Conservation (phyloP, 2,888 invertebrate species). For the Meganola albula region DNA sequence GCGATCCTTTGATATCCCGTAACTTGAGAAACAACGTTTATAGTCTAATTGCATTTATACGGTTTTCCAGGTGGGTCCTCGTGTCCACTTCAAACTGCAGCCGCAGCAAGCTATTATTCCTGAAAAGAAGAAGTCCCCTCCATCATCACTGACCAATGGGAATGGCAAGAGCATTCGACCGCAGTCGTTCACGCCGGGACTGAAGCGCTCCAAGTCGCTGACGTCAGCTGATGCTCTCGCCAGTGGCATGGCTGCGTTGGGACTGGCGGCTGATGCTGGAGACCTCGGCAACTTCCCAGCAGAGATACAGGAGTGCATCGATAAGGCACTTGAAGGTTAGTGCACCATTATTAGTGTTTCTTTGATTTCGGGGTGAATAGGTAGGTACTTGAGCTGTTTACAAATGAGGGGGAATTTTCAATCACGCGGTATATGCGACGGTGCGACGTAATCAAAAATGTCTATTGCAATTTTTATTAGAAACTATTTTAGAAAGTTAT, state of each 20-base stretch:
- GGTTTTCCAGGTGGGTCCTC: conserved; percentile 51
- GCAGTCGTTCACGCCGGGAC: conserved; percentile 63
- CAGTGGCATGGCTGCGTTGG: conserved; percentile 81
- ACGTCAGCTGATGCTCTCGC: conserved; percentile 86
- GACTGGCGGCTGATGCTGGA: conserved; percentile 83
- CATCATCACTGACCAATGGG: conserved; percentile 62
- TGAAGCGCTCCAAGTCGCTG: conserved; percentile 90
- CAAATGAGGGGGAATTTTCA: too few relatives aligned
- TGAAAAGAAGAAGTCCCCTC: conserved; percentile 68
- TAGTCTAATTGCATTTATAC: too few relatives aligned
- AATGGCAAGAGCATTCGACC: conserved; percentile 65
- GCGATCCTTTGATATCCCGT: too few relatives aligned
- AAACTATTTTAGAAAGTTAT: too few relatives aligned
- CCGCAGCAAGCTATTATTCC: conserved; percentile 60
- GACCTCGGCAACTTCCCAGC: conserved; percentile 86
- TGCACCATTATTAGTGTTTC: too few relatives aligned
- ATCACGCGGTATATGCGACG: too few relatives aligned
- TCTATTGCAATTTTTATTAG: too few relatives aligned
- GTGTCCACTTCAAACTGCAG: conserved; percentile 79
- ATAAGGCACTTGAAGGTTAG: conserved; percentile 84
- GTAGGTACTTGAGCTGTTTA: too few relatives aligned
- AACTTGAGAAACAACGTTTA: too few relatives aligned
- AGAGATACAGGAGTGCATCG: conserved; percentile 84
- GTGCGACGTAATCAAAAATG: too few relatives aligned
- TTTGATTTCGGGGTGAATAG: too few relatives aligned